Evolutionary conservation across 2,888 invertebrate species (phyloP), one percentile per base, ranked within the genome.

Genomic region (Timandra comae): DNA sequence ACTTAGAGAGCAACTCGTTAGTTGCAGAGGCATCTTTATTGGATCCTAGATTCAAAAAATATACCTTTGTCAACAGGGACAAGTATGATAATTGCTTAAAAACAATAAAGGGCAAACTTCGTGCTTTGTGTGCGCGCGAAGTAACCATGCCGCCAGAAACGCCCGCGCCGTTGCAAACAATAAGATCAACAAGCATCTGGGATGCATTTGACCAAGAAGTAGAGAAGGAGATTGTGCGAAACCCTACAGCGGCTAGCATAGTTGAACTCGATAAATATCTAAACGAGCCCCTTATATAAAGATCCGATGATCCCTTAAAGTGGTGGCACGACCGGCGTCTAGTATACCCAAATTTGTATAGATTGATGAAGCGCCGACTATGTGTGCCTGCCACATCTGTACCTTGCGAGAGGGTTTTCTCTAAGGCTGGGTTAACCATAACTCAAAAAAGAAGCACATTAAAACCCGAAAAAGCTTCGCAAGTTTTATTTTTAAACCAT

Each of bases 21-120:
- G 22, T 27, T 9, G 3, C 34, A n/a, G 41, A 36, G 30, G 41
- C 33, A 11, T 7, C 43, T 11, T 38, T 49, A 21, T 36, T 40
- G 20, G 49, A 50, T 27, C 39, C 42, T 1, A 25, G 40, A 2
- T 47, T 50, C 20, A 50, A 47, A 41, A 47, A 46, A 26, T 28
- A 42, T 32, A 39, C 35, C 3, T 46, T 45, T 33, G 29, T 9
- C 7, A 42, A 16, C 6, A 16, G 3, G 9, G 24, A 26, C 7
- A 39, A 37, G 34, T 43, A 33, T 29, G 30, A 43, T 1, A 11
- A 9, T 7, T 38, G 31, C 16, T 7, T 37, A 8, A 33, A 30
- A 29, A 8, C 29, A 9, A 32, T 41, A 7, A 32, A 32, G 30
- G 19, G 20, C 13, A 41, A 30, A 30, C 34, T 38, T 12, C 31